Evolutionary conservation across 1,140 invertebrate species (phyloP), one percentile per base, ranked within the genome.

Genomic region (Spodoptera litura): DNA sequence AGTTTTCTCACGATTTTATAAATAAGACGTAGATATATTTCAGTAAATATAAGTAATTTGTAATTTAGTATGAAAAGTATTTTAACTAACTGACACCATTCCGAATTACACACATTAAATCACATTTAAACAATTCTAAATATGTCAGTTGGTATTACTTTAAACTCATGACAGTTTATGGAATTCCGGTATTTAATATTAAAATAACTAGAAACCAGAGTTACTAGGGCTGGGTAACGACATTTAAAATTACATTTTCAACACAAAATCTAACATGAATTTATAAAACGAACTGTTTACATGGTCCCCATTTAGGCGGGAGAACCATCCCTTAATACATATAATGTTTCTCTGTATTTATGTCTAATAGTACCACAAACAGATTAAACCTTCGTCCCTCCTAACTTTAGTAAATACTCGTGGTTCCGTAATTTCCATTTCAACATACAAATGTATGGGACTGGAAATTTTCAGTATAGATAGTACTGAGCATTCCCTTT

Each of bases 391-490:
- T 80, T 80, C 73, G 51, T 51, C 79, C 66, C 74, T 85, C 72
- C 62, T 73, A 85, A 88, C 83, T 84, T 80, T 78, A 78, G 72
- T 82, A 85, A 79, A 85, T 83, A 81, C 83, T 85, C 62, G 85
- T 72, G 88, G 85, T 81, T 81, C 76, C 72, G 82, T 72, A 82
- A 82, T 82, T 83, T 83, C 83, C 77, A 81, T 81, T 81, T 73
- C 78, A 85, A 83, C 74, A 77, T 80, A 81, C 64, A 81, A 79
- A 84, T 73, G 83, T 85, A 85, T 61, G 78, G 81, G 85, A 87
- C 74, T 84, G 53, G 83, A 88, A 88, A 87, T 83, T 86, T 81
- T 87, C 81, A 80, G 76, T 76, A 55, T 76, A 79, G 71, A 84
- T 83, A 81, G 81, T 87, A 71, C 82, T 82, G 66, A 81, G 55